phyloP scores from a whole-genome alignment of 2,888 invertebrate species.

The Chamaedrilus cognettii region DNA sequence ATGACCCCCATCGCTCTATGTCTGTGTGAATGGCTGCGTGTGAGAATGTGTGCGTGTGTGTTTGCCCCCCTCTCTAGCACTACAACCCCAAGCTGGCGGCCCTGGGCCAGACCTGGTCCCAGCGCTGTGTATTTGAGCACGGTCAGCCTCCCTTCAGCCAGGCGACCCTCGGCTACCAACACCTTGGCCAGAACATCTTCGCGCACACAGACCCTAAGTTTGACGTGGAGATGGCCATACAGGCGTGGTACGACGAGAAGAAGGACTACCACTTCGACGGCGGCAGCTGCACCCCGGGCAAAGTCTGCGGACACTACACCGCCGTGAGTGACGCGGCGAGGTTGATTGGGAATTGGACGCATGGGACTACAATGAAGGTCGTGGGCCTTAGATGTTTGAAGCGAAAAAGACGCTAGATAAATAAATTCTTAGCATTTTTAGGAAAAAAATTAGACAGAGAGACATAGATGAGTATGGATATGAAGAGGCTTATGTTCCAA shows the following conservation, averaged over 20 bases:
- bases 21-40: too few relatives aligned
- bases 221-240: conserved; percentile 5
- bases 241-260: conserved; percentile 23
- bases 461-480: too few relatives aligned
- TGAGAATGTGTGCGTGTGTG: too few relatives aligned
- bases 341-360: too few relatives aligned
- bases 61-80: too few relatives aligned
- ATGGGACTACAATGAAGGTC: too few relatives aligned
- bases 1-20: too few relatives aligned
- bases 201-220: conserved; percentile 13
- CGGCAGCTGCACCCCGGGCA: conserved; percentile 4
- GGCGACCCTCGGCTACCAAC: conserved; percentile 11
- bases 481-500: too few relatives aligned
- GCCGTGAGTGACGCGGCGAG: conserved; percentile 26
- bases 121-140: conserved; percentile 22
- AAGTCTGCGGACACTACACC: conserved; percentile 25
- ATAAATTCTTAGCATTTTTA: too few relatives aligned
- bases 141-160: conserved; percentile 20
- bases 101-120: conserved; percentile 22
- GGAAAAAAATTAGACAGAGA: too few relatives aligned
- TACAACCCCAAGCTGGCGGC: conserved; percentile 16
- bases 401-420: too few relatives aligned
- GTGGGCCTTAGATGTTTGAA: too few relatives aligned
- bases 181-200: conserved; percentile 28
- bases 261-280: conserved; percentile 15